These are phyloP conservation scores for Cryptus viduatorius DNA, from an alignment of 2,888 invertebrate genomes.

Conservation along the genomic window DNA sequence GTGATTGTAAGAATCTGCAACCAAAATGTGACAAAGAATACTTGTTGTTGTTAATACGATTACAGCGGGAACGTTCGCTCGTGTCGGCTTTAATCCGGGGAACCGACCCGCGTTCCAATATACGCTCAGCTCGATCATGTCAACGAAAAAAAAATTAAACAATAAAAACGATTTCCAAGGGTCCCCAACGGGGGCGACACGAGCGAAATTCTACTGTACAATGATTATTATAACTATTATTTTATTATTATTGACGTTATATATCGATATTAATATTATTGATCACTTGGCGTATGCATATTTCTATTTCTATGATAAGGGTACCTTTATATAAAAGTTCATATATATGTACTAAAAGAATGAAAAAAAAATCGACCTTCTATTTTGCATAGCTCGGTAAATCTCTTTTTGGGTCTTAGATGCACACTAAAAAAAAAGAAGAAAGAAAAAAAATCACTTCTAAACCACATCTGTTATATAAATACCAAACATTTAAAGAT, in stretches of 20 bases:
- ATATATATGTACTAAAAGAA: slow-evolving; percentile 77
- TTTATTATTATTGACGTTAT: slow-evolving; percentile 74
- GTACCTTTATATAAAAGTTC: slow-evolving; percentile 80
- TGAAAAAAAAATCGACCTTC: slow-evolving; percentile 81
- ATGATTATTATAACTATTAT: slow-evolving; percentile 73
- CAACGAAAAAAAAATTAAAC: slow-evolving; percentile 50
- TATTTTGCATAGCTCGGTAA: slow-evolving; percentile 84
- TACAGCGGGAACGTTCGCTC: slow-evolving; percentile 74
- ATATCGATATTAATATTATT: slow-evolving; percentile 83
- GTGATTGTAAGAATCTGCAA: slow-evolving; percentile 85
- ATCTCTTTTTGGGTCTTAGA: slow-evolving; percentile 81
- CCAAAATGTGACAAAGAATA: slow-evolving; percentile 85
- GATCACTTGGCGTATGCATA: slow-evolving; percentile 83
- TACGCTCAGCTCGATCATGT: slow-evolving; percentile 51
- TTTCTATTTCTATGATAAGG: slow-evolving; percentile 83
- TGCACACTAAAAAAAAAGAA: slow-evolving; percentile 71
- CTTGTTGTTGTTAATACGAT: slow-evolving; percentile 85
- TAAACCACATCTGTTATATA: slow-evolving; percentile 76
- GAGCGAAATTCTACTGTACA: slow-evolving; percentile 51
- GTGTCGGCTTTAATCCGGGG: slow-evolving; percentile 62
- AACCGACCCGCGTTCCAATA: slow-evolving; percentile 34
- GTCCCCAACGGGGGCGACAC: slow-evolving; percentile 5
- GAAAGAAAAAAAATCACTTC: slow-evolving; percentile 66
- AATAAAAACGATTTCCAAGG: slow-evolving; percentile 76
- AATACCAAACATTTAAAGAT: slow-evolving; percentile 77